Conservation (phyloP, 2,113 vertebrate species). For the Lasiurus cinereus region DNA sequence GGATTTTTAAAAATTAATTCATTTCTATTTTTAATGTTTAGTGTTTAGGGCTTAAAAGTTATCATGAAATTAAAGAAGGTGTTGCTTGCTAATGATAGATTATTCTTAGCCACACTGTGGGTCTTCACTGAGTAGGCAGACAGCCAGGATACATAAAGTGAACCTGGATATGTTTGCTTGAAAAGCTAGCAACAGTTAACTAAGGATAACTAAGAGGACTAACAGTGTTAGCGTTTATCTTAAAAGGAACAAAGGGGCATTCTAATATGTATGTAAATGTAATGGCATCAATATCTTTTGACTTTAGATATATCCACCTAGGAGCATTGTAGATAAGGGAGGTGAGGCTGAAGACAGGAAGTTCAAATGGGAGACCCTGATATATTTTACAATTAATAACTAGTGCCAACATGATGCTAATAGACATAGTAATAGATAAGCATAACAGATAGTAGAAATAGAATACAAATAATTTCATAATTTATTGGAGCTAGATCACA, state of each 20-base stretch:
- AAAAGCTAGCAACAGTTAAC: neutral
- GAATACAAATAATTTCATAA: neutral
- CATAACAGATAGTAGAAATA: neutral
- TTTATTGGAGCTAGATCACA: neutral
- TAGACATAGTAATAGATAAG: neutral
- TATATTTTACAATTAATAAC: neutral
- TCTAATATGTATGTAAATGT: neutral
- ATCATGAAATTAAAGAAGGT: neutral
- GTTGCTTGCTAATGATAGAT: neutral
- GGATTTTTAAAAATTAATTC: neutral
- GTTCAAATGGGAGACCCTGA: neutral
- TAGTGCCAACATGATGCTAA: neutral
- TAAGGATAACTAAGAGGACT: neutral
- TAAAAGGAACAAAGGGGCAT: neutral
- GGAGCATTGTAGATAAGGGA: neutral
- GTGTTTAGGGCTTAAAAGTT: neutral
- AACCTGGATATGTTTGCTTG: neutral
- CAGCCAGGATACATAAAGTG: neutral
- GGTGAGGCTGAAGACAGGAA: neutral
- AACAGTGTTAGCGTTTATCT: neutral
- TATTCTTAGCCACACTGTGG: neutral
- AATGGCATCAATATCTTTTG: neutral
- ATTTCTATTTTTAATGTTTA: slow-evolving; percentile 5
- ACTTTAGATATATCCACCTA: neutral
- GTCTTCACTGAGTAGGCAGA: neutral